phyloP scores from a whole-genome alignment of 2,797 vertebrate genomes.

The Bradypodion pumilum region DNA sequence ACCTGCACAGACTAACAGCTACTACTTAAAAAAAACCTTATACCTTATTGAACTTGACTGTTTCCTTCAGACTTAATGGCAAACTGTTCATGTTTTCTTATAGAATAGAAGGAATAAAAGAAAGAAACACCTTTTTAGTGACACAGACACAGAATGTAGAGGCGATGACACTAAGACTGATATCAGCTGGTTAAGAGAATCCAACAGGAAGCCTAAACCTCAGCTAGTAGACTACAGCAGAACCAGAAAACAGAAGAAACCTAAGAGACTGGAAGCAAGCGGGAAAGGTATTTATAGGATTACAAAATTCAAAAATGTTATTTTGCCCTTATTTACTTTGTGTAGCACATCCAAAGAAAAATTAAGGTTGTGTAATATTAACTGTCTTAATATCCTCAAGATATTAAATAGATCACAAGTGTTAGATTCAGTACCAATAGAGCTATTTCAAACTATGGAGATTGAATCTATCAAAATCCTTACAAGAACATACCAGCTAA shows the following conservation, averaged over 20 bases:
- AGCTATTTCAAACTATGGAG: too few species aligned
- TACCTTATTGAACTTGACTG: neutral
- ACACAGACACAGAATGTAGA: conserved; percentile 84
- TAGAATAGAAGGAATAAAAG: conserved; percentile 64
- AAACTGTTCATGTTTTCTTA: conserved; percentile 1
- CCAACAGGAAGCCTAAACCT: conserved; percentile 80
- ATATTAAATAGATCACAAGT: neutral
- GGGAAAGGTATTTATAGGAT: conserved; percentile 46
- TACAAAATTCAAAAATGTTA: conserved; percentile 9
- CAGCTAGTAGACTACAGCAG: conserved; percentile 83
- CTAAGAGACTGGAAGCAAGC: conserved; percentile 58
- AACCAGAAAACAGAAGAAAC: conserved; percentile 64
- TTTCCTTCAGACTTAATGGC: neutral
- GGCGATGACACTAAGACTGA: conserved; percentile 83
- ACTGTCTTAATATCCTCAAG: neutral
- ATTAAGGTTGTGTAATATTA: neutral
- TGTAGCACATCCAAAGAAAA: neutral
- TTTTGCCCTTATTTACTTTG: neutral
- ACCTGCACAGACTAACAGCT: too few species aligned
- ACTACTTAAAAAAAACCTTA: too few species aligned
- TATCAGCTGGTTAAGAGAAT: conserved; percentile 86
- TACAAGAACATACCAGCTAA: too few species aligned
- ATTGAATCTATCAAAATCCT: too few species aligned
- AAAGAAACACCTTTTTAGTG: conserved; percentile 89
- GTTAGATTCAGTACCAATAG: too few species aligned